Conservation (phyloP, 1,140 invertebrate species). For the Physella acuta region DNA sequence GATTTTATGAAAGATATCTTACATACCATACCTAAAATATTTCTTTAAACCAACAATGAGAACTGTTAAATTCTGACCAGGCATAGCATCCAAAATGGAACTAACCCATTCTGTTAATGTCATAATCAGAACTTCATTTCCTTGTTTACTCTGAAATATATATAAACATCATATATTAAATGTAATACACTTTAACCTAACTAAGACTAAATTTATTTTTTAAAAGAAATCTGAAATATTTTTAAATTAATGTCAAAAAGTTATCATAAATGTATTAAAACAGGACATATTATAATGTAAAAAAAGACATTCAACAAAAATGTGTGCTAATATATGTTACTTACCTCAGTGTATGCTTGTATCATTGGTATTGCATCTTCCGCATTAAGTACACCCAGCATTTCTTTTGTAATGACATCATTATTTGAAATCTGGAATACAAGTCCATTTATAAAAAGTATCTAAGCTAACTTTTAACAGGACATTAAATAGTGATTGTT, state of each 20-base stretch:
- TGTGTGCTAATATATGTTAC: too few species aligned
- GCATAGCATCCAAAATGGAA: slow-evolving; percentile 27
- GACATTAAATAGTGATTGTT: too few species aligned
- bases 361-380: slow-evolving; percentile 38
- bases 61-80: slow-evolving; percentile 31
- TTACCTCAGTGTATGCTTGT: slow-evolving; percentile 35
- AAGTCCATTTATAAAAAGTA: too few species aligned
- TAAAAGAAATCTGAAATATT: too few species aligned
- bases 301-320: too few species aligned
- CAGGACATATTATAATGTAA: too few species aligned
- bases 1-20: too few species aligned
- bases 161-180: not conserved
- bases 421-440: not conserved
- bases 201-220: too few species aligned
- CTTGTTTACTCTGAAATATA: slow-evolving; percentile 29
- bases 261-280: too few species aligned
- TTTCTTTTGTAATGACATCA: slow-evolving; percentile 17
- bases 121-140: slow-evolving; percentile 11
- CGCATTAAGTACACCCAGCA: slow-evolving; percentile 30
- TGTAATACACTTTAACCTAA: too few species aligned
- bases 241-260: too few species aligned
- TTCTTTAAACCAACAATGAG: slow-evolving; percentile 40
- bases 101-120: slow-evolving; percentile 35
- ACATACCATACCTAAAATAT: slow-evolving; percentile 39
- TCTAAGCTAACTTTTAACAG: too few species aligned